Evolutionary conservation across 1,140 invertebrate genomes (phyloP).

Genomic region (Zaprionus ghesquierei): DNA sequence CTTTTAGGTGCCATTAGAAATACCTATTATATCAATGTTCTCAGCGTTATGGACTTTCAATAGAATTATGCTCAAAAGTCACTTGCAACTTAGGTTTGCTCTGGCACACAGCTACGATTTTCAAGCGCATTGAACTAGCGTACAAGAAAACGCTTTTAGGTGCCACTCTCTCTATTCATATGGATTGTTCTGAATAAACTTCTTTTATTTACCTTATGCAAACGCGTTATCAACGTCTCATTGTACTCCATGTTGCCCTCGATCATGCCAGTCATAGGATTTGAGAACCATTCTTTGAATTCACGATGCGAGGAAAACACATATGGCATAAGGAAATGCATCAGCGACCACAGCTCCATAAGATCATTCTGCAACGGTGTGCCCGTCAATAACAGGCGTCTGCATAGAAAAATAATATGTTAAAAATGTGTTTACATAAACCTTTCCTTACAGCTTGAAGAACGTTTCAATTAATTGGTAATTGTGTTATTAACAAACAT

Average conservation of each 20-base stretch:
- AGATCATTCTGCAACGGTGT: conserved; percentile 99
- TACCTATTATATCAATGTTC: conserved; percentile 10
- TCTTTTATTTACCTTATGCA: conserved; percentile 91
- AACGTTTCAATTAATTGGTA: background rate
- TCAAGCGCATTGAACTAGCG: conserved; percentile 45
- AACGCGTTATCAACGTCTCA: conserved; percentile 94
- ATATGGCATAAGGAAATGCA: conserved; percentile 99
- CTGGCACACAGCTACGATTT: conserved; percentile 53
- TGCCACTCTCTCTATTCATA: conserved; percentile 13
- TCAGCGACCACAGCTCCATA: conserved; percentile 99
- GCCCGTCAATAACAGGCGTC: conserved; percentile 96
- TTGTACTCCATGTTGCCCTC: conserved; percentile 98
- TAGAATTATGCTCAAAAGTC: conserved; percentile 14
- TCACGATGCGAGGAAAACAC: conserved; percentile 99
- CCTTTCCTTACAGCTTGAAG: no score
- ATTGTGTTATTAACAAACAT: background rate
- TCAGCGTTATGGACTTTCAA: conserved; percentile 35
- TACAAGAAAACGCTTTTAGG: conserved; percentile 75
- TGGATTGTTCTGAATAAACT: background rate
- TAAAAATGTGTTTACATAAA: background rate
- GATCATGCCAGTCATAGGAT: conserved; percentile 98
- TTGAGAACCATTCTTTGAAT: conserved; percentile 99
- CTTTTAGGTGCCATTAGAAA: conserved; percentile 35
- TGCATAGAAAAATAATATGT: conserved; percentile 78
- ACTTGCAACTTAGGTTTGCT: conserved; percentile 46